These are phyloP conservation scores for Hapalemur alaotrensis DNA, from an alignment of 2,797 vertebrate species.

Conservation along the genomic window DNA sequence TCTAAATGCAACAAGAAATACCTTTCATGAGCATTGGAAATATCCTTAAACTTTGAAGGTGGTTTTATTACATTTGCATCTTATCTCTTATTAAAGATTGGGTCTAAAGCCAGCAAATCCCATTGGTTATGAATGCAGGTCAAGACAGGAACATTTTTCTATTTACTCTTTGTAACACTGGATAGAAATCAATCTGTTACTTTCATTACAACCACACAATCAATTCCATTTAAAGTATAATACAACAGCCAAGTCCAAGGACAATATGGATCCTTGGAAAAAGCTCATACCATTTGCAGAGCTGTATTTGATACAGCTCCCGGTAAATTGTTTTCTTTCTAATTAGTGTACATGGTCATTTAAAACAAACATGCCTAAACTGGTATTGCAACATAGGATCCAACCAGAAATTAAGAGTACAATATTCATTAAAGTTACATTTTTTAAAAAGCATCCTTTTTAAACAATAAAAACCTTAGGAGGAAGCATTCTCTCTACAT, in stretches of 20 bases:
- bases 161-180: constrained; percentile 86
- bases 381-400: neutral
- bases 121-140: constrained; percentile 85
- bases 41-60: constrained; percentile 50
- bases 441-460: neutral
- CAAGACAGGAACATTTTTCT: constrained; percentile 86
- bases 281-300: constrained; percentile 76
- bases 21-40: constrained; percentile 72
- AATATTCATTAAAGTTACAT: neutral
- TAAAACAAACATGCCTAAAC: constrained; percentile 49
- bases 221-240: constrained; percentile 89
- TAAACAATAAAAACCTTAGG: neutral
- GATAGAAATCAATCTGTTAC: constrained; percentile 88
- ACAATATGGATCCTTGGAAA: constrained; percentile 84
- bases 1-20: constrained; percentile 69
- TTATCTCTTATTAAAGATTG: constrained; percentile 79
- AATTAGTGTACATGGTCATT: constrained; percentile 59
- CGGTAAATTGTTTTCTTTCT: constrained; percentile 79
- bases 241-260: constrained; percentile 87
- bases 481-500: neutral
- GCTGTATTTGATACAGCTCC: constrained; percentile 71
- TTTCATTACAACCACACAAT: constrained; percentile 89
- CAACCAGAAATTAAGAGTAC: neutral
- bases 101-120: constrained; percentile 81
- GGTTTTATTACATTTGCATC: constrained; percentile 81